Base-by-base conservation (phyloP, 2,888 invertebrate species). In the Smittia sp. region DNA sequence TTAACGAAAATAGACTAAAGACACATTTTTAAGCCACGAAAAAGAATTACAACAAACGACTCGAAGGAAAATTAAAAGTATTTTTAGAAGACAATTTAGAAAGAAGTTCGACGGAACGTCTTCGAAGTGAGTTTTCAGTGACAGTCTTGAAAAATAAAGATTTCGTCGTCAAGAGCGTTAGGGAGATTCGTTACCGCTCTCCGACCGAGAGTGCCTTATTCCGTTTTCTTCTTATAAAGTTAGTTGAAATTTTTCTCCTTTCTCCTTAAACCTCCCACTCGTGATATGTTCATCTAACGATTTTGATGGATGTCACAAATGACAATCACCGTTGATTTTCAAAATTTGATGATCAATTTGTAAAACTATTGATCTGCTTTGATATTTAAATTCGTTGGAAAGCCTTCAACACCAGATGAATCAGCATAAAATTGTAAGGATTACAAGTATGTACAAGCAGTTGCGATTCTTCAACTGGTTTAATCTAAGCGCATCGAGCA, bases 31-130 rank as follows among this genome's bases (percentile, higher is more conserved):
- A 15, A n/a, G 11, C 46, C 46, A 46, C 46, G 11, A 46, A n/a
- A 46, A 46, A 7, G 15, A 46, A 46, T 15, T n/a, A 46, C 46
- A 46, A 46, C 15, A 32, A 32, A 32, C 32, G 32, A 32, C 46
- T 46, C 46, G 15, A 46, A 15, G 1, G 27, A n/a, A 58, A 58
- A 24, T 18, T 11, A 58, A 58, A 1, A 11, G 24, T 65, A 65
- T 65, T 65, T 65, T 65, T 65, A 65, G 65, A 24, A 15, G 65
- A 65, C 65, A 65, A 65, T 65, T 65, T 65, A 1, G 27, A 25
- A n/a, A 24, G n/a, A 25, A 11, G 65, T 25, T 65, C 65, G 65
- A 65, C 65, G 24, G 4, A 7, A 15, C 24, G 25, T 65, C 65
- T 58, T 22, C n/a, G n/a, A n/a, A n/a, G 46, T n/a, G 46, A 46